Conservation (phyloP, 2,888 invertebrate species). For the Phyllotreta cruciferae region DNA sequence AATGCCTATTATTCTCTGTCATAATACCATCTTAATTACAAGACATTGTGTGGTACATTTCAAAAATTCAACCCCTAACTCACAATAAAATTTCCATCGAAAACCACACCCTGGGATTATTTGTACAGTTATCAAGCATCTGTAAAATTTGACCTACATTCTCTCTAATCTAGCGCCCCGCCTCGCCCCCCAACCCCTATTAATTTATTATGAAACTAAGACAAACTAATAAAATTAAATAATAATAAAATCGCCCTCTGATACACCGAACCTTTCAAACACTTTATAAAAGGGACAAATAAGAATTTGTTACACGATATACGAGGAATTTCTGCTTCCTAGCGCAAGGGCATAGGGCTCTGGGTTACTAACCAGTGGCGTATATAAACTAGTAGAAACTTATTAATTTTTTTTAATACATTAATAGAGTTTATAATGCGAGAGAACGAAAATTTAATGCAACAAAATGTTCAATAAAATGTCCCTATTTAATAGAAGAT, state of each 20-base stretch:
- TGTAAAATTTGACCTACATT: constrained; percentile 17
- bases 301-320: constrained; percentile 19
- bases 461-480: no score
- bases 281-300: constrained; percentile 12
- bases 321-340: constrained; percentile 6
- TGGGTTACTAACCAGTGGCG: constrained; percentile 15
- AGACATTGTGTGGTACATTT: neutral
- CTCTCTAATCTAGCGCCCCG: neutral
- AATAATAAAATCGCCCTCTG: constrained; percentile 20
- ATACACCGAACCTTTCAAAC: constrained; percentile 9
- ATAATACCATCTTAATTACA: neutral
- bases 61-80: neutral
- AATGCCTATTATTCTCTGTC: constrained; percentile 3
- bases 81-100: no score
- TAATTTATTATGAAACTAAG: neutral
- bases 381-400: neutral
- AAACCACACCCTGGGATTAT: no score
- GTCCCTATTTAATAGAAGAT: no score
- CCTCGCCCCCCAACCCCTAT: neutral
- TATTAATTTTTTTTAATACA: no score
- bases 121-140: no score
- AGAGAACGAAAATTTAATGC: no score
- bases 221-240: constrained; percentile 22
- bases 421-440: no score
- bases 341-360: constrained; percentile 9